Conservation (phyloP, 2,113 vertebrate species). For the Okapia johnstoni region DNA sequence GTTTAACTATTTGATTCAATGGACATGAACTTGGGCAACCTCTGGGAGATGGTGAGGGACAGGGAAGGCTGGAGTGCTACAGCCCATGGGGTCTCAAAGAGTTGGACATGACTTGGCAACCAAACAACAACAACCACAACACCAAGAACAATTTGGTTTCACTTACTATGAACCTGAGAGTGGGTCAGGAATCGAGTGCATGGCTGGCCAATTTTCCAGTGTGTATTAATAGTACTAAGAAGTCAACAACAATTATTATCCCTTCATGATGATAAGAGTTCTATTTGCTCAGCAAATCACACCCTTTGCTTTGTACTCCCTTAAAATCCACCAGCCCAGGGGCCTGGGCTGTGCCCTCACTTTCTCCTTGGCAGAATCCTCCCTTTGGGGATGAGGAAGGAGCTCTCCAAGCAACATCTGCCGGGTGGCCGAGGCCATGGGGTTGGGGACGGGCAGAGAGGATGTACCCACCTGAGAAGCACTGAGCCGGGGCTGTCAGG, state of each 20-base stretch:
- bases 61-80: not conserved
- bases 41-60: not conserved
- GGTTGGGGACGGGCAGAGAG: rapidly evolving
- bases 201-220: not conserved
- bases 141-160: not conserved
- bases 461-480: constrained; percentile 77
- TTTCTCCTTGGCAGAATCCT: not conserved
- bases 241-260: not conserved
- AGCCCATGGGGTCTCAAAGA: not conserved
- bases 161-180: not conserved
- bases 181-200: not conserved
- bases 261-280: not conserved
- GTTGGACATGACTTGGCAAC: not conserved
- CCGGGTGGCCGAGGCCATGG: rapidly evolving
- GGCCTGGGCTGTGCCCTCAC: not conserved
- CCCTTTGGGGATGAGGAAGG: not conserved
- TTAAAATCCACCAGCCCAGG: too few relatives aligned
- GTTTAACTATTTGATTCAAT: not conserved
- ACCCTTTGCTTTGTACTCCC: not conserved
- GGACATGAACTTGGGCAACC: not conserved
- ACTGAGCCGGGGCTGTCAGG: constrained; percentile 65
- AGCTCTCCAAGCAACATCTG: not conserved
- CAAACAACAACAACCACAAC: not conserved
- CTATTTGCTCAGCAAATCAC: not conserved
- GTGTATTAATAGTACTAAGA: not conserved